These are phyloP conservation scores for Sebastes melanostomus DNA, from an alignment of 2,797 vertebrate genomes.

Conservation along the genomic window DNA sequence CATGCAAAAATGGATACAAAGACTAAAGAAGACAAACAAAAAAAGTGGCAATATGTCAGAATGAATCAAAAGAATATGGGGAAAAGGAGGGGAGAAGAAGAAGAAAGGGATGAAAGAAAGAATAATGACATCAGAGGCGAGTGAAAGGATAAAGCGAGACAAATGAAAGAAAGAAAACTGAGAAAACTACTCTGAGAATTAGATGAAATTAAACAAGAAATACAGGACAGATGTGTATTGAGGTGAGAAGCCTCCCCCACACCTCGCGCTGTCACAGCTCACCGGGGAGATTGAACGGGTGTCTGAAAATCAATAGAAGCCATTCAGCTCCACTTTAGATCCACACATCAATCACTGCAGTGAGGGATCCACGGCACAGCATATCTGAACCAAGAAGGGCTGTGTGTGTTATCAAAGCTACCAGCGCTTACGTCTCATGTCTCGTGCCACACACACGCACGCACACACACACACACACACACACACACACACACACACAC, in stretches of 20 bases:
- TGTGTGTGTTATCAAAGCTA: neutral
- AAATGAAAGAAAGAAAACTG: neutral
- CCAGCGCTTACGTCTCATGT: neutral
- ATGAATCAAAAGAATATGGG: neutral
- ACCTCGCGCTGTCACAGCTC: neutral
- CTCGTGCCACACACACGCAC: neutral
- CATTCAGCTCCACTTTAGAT: constrained; percentile 21
- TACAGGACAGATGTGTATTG: neutral
- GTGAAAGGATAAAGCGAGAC: neutral
- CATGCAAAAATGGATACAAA: neutral
- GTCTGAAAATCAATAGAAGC: constrained; percentile 22
- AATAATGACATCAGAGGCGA: neutral
- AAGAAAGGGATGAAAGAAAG: neutral
- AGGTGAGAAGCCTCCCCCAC: neutral
- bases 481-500: neutral
- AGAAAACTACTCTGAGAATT: neutral
- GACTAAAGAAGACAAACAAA: neutral
- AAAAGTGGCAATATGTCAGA: neutral
- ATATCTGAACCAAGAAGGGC: neutral
- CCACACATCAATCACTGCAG: neutral
- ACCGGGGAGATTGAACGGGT: neutral
- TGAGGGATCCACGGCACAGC: neutral
- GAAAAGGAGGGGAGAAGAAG: too few relatives aligned
- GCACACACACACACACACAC: neutral
- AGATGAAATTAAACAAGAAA: neutral